These are phyloP conservation scores for Baccha elongata DNA, from an alignment of 2,888 invertebrate genomes.

Conservation along the genomic window DNA sequence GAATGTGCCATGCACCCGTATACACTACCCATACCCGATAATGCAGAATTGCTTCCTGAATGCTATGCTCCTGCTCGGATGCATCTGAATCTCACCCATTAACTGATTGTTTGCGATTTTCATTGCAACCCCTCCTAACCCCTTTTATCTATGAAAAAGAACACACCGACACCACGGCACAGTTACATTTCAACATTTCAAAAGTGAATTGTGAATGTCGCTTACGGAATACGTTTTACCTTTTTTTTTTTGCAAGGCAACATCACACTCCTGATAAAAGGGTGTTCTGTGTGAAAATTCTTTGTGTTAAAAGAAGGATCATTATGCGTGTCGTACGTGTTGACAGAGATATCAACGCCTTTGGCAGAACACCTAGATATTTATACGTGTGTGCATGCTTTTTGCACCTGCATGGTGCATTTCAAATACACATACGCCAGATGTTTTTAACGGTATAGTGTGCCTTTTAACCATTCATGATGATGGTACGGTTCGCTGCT, in stretches of 20 bases:
- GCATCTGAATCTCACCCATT: constrained; percentile 46
- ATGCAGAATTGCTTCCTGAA: constrained; percentile 16
- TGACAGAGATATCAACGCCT: constrained; percentile 58
- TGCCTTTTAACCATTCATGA: constrained; percentile 45
- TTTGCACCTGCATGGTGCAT: constrained; percentile 55
- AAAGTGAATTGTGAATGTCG: constrained; percentile 1
- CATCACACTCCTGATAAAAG: not conserved
- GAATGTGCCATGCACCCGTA: constrained; percentile 28
- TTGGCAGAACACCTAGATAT: constrained; percentile 22
- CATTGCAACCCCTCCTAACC: constrained; percentile 13
- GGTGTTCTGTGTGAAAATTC: constrained; percentile 44
- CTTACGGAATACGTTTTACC: constrained; percentile 42
- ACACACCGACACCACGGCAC: not conserved
- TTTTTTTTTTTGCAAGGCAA: constrained; percentile 62
- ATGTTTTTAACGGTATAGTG: constrained; percentile 43
- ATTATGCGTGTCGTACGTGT: constrained; percentile 63
- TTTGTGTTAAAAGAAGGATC: constrained; percentile 54
- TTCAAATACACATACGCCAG: constrained; percentile 39
- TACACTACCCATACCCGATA: not conserved
- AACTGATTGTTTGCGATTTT: constrained; percentile 56
- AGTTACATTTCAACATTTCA: constrained; percentile 38
- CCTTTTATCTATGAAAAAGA: constrained; percentile 6
- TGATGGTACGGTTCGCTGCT: constrained; percentile 36
- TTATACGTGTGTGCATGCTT: constrained; percentile 29
- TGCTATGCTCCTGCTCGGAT: constrained; percentile 34